A percentile compares a stretch with the other conserved stretches of the same genome.
phyloP scores from a whole-genome alignment of 2,113 vertebrate species.

The Sapayoa aenigma region DNA sequence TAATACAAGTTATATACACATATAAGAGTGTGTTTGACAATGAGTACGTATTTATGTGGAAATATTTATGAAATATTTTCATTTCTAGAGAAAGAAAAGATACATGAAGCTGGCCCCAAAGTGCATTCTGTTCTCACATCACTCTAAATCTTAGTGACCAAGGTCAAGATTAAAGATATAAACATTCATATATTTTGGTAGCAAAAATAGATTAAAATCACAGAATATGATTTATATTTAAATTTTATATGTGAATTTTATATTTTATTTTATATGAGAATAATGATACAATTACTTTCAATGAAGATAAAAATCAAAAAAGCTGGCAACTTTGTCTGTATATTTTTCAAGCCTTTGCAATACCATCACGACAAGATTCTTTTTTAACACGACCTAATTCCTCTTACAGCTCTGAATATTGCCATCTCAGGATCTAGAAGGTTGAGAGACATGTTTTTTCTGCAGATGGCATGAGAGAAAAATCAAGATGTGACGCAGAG shows the following conservation, averaged over 20 bases:
- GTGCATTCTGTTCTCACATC: background rate
- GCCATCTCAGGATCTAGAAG: constrained; percentile 37
- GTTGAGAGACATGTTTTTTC: constrained; percentile 49
- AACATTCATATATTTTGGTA: background rate
- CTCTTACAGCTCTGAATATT: constrained; percentile 13
- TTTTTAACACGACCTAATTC: background rate
- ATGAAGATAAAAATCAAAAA: background rate
- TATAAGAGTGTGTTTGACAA: background rate
- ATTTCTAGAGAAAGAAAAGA: background rate
- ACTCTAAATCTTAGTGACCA: background rate
- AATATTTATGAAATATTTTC: background rate
- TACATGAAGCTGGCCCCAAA: background rate
- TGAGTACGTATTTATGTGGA: background rate
- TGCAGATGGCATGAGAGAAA: constrained; percentile 57
- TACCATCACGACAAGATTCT: background rate
- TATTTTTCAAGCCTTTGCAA: background rate
- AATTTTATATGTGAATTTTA: background rate
- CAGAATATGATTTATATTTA: background rate
- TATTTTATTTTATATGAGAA: background rate
- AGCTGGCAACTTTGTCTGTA: background rate
- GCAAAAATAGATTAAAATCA: background rate
- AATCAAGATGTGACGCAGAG: constrained; percentile 37
- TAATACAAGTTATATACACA: background rate
- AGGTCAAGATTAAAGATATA: background rate
- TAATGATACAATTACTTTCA: background rate